Base-by-base conservation (phyloP, 2,888 invertebrate species). In the Erebia palarica region DNA sequence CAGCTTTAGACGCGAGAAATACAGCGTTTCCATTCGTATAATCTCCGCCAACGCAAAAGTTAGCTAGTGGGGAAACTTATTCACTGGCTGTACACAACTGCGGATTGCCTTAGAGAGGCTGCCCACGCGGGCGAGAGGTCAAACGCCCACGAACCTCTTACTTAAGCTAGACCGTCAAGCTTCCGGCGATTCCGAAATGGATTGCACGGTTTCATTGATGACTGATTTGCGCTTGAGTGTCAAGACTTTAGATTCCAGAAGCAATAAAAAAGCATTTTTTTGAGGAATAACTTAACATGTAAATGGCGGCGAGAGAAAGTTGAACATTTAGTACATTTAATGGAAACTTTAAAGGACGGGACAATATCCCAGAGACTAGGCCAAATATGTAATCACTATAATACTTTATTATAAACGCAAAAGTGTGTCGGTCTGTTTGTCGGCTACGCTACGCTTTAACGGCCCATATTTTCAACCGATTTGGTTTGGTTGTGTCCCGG, bases 101-200 rank as follows among this genome's bases (percentile, higher is more conserved):
- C 60, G 68, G 75, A 75, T 77, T 73, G 74, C 71, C 69, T 75
- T 89, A 89, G 89, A 90, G 89, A 90, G 89, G 81, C 81, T 77
- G 81, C 91, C 92, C 85, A 90, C 91, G 87, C 89, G 83, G 82
- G 87, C 86, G 82, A 89, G 88, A 90, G 92, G 91, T 91, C 91
- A 90, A 75, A 76, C 85, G 80, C 90, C 90, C 86, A 90, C 90
- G 80, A 86, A 80, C 81, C 79, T 83, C 79, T 73, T 75, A 79
- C 76, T 71, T 55, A 81, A 79, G 53, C 49, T 18, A 47, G 49
- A 27, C 36, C 49, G 44, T 49, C 49, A 59, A 21, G 66, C 21
- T 58, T n/a, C 44, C 66, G 18, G 47, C 11, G 57, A 16, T 66
- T 57, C 55, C 27, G 64, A 11, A 64, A 51, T 10, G 44, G 57